phyloP scores from a whole-genome alignment of 2,888 invertebrate species.

The Gortyna flavago region DNA sequence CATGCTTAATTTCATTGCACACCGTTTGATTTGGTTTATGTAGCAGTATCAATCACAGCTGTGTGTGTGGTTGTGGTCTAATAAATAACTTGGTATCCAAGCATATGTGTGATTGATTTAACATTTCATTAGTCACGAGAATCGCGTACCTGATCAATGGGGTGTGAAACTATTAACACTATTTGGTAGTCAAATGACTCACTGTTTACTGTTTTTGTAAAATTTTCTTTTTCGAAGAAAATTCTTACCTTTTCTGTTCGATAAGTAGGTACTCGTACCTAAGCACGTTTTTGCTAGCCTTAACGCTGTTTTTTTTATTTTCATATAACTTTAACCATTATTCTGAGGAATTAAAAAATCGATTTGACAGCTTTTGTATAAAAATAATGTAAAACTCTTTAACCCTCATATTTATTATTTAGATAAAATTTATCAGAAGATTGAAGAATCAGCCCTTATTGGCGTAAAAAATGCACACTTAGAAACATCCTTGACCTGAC shows the following conservation, averaged over 20 bases:
- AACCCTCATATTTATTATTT: too few relatives aligned
- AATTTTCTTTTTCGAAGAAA: background rate
- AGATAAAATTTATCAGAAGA: too few relatives aligned
- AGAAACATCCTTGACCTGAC: too few relatives aligned
- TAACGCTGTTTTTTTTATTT: background rate
- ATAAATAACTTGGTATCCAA: conserved; percentile 49
- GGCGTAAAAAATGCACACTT: too few relatives aligned
- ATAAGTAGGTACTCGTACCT: too few relatives aligned
- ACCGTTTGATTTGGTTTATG: conserved; percentile 52
- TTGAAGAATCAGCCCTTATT: too few relatives aligned
- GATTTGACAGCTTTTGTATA: too few relatives aligned
- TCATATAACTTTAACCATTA: background rate
- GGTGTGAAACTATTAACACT: conserved; percentile 1
- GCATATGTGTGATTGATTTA: conserved; percentile 46
- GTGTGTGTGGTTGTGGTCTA: conserved; percentile 27
- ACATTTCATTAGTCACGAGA: conserved; percentile 35
- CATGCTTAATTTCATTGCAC: conserved; percentile 58
- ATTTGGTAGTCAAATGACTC: background rate
- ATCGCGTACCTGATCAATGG: conserved; percentile 20
- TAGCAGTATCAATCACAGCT: conserved; percentile 41
- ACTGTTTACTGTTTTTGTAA: background rate
- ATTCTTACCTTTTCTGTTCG: too few relatives aligned
- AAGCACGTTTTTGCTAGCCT: background rate
- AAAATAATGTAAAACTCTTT: too few relatives aligned
- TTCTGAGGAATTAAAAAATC: too few relatives aligned